Conservation (phyloP, 2,797 vertebrate genomes). For the Neosilurus mollespiculum region DNA sequence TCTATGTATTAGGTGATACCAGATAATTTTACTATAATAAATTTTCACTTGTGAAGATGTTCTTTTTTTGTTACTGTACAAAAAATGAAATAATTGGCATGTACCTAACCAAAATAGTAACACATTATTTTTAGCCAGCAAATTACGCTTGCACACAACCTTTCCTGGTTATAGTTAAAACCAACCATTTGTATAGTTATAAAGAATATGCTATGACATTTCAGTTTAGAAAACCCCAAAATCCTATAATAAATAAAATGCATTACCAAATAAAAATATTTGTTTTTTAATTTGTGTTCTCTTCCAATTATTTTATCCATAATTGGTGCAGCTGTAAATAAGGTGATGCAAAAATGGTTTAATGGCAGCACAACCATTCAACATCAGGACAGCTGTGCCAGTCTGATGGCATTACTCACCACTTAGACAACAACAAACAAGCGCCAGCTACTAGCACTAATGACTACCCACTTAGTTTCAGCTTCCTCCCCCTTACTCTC, state of each 20-base stretch:
- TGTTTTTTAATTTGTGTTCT: constrained; percentile 40
- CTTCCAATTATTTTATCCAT: neutral
- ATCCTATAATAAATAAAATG: neutral
- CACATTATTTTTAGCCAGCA: neutral
- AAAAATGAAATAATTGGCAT: neutral
- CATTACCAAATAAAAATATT: neutral
- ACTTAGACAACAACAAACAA: constrained; percentile 78
- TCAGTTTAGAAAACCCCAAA: neutral
- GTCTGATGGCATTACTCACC: constrained; percentile 79
- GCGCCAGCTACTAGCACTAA: constrained; percentile 73
- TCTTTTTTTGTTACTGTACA: neutral
- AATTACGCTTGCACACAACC: neutral
- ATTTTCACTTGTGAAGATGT: neutral
- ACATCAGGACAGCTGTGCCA: constrained; percentile 71
- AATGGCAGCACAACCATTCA: constrained; percentile 60
- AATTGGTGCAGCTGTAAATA: constrained; percentile 53
- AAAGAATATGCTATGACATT: neutral
- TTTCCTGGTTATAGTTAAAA: too few species aligned
- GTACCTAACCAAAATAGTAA: neutral
- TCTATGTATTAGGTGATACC: neutral
- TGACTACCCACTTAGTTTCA: constrained; percentile 74
- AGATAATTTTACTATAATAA: neutral
- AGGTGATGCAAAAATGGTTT: constrained; percentile 71
- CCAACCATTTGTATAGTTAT: neutral
- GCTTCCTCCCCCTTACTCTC: constrained; percentile 58